These are phyloP conservation scores for Latrodectus elegans DNA, from an alignment of 2,888 invertebrate genomes.

Conservation along the genomic window DNA sequence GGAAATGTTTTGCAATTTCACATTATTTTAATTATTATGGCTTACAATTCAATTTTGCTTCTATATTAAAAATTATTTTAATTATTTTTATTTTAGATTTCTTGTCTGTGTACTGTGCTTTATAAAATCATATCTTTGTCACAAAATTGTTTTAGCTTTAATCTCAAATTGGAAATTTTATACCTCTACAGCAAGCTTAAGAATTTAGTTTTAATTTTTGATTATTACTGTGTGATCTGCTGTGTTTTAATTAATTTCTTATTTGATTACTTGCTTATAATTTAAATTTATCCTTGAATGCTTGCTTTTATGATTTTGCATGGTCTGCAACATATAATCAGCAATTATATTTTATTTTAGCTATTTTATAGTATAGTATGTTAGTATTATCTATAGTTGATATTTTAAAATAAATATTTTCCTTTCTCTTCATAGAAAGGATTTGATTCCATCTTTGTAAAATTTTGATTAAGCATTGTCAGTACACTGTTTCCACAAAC, in stretches of 20 bases:
- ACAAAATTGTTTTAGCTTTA: too few species aligned
- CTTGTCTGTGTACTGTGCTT: neutral
- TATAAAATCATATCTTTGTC: neutral
- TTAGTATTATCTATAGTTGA: too few species aligned
- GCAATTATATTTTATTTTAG: neutral
- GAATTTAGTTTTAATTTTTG: neutral
- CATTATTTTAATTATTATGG: too few species aligned
- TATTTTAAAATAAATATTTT: too few species aligned
- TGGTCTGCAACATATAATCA: neutral
- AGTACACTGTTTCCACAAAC: too few species aligned
- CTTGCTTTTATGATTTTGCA: slow-evolving; percentile 56
- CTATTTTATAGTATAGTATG: too few species aligned
- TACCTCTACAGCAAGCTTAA: too few species aligned
- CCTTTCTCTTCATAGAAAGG: too few species aligned
- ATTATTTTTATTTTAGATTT: slow-evolving; percentile 6
- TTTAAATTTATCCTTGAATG: slow-evolving; percentile 38
- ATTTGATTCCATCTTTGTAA: too few species aligned
- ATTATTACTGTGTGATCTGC: neutral
- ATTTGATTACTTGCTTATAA: slow-evolving; percentile 6
- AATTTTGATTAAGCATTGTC: too few species aligned
- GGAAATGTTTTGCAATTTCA: too few species aligned
- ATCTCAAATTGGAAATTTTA: too few species aligned
- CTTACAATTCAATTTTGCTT: neutral
- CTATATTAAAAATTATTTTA: neutral
- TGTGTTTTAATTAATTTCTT: neutral